Conservation (phyloP, 2,797 vertebrate species). For the Anabacerthia variegaticeps region DNA sequence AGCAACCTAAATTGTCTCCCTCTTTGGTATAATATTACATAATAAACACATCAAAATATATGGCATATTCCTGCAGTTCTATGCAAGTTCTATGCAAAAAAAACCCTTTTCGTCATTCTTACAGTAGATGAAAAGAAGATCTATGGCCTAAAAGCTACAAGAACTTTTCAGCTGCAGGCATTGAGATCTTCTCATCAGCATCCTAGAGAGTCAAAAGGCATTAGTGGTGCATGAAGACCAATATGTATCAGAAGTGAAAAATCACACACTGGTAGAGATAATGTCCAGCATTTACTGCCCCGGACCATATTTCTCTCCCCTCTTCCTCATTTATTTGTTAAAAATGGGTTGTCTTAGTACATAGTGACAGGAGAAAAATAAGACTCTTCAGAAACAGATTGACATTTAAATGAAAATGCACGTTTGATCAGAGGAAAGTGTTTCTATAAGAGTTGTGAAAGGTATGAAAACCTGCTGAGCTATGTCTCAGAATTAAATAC, state of each 20-base stretch:
- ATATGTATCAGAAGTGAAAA: not conserved
- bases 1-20: not conserved
- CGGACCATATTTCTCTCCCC: not conserved
- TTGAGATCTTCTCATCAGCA: not conserved
- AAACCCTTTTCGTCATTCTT: not conserved
- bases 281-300: not conserved
- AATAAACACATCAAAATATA: not conserved
- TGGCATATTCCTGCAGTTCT: not conserved
- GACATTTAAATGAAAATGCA: not conserved
- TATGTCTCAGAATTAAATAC: conserved; percentile 44
- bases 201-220: not conserved
- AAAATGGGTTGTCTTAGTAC: not conserved
- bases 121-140: not conserved
- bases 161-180: not conserved
- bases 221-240: not conserved
- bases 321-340: not conserved
- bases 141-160: not conserved
- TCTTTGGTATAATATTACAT: not conserved
- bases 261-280: not conserved
- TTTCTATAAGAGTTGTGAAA: not conserved
- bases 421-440: not conserved
- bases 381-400: not conserved
- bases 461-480: not conserved
- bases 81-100: not conserved
- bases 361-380: not conserved